Evolutionary conservation across 2,888 invertebrate genomes (phyloP).

Genomic region (Heteropelma amictum): DNA sequence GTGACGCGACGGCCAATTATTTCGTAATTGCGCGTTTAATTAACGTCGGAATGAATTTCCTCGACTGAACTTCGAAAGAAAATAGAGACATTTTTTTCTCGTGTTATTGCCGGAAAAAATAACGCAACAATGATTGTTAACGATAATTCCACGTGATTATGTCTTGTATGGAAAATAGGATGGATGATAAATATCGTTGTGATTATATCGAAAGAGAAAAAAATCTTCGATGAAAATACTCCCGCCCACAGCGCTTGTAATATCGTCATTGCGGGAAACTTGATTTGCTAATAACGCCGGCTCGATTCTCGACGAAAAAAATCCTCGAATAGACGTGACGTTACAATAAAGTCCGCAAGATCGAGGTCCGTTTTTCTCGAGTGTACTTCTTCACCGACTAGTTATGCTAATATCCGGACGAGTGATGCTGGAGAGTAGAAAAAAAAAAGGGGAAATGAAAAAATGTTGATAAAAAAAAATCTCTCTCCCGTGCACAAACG

Average conservation of each 20-base stretch:
- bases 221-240: too few relatives aligned
- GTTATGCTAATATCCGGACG: slow-evolving; percentile 46
- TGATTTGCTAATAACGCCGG: background rate
- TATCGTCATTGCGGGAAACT: slow-evolving; percentile 5
- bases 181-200: too few relatives aligned
- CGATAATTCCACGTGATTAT: background rate
- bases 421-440: slow-evolving; percentile 6
- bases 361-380: slow-evolving; percentile 22
- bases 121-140: too few relatives aligned
- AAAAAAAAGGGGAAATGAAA: slow-evolving; percentile 15
- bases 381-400: slow-evolving; percentile 31
- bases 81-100: too few relatives aligned
- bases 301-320: background rate
- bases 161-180: too few relatives aligned
- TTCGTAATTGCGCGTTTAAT: background rate
- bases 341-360: slow-evolving; percentile 30
- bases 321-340: background rate
- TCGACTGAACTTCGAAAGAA: too few relatives aligned
- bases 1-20: too few relatives aligned
- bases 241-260: background rate
- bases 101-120: background rate
- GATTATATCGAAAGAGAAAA: too few relatives aligned
- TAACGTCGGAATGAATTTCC: too few relatives aligned
- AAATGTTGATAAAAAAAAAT: background rate
- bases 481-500: background rate